phyloP scores from a whole-genome alignment of 2,888 invertebrate species.

The Palloptera scutellata region DNA sequence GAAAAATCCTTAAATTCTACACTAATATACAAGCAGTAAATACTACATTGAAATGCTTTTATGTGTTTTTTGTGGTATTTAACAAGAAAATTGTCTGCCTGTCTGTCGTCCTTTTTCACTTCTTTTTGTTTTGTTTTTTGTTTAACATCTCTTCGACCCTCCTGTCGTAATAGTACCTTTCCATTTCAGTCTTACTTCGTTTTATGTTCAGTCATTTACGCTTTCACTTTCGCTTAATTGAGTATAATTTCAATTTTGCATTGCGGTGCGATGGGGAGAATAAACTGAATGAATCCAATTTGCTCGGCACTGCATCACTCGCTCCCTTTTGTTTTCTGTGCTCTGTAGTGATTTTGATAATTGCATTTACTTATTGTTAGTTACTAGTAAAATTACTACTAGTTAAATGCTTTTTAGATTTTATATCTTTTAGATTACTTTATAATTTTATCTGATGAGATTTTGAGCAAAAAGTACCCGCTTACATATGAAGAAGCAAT shows the following conservation, averaged over 20 bases:
- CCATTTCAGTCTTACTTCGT: constrained; percentile 35
- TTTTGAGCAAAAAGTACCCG: too few relatives aligned
- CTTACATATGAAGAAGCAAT: neutral
- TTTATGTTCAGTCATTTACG: constrained; percentile 5
- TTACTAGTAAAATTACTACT: constrained; percentile 44
- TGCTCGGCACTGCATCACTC: neutral
- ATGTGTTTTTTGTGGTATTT: neutral
- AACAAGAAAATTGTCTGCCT: neutral
- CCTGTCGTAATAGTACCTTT: constrained; percentile 15
- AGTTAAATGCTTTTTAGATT: constrained; percentile 44
- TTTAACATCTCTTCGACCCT: neutral
- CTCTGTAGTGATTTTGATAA: constrained; percentile 14
- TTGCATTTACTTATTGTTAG: constrained; percentile 45
- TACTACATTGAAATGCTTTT: neutral
- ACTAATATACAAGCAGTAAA: too few relatives aligned
- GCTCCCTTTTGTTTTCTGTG: neutral
- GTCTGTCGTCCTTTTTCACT: neutral
- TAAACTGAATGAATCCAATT: too few relatives aligned
- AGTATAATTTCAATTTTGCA: constrained; percentile 26
- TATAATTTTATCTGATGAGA: constrained; percentile 17
- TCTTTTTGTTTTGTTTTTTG: neutral
- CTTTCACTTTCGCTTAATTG: constrained; percentile 11
- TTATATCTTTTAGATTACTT: constrained; percentile 45
- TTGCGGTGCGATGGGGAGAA: neutral
- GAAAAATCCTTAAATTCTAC: too few relatives aligned